Conservation (phyloP, 1,140 invertebrate genomes). For the Drosophila triauraria region DNA sequence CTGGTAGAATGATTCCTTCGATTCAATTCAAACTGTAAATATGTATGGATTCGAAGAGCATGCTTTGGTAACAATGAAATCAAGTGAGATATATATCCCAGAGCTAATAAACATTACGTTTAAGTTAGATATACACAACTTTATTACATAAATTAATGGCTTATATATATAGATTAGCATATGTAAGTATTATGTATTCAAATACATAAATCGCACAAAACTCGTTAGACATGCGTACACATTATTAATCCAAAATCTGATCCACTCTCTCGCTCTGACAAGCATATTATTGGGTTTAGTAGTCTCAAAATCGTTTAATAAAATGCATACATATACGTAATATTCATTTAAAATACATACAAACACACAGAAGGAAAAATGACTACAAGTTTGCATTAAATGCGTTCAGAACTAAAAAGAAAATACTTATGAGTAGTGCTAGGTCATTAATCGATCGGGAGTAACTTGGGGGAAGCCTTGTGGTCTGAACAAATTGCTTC, state of each 20-base stretch:
- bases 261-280: conserved; percentile 38
- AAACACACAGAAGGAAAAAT: conserved; percentile 62
- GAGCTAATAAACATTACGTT: conserved; percentile 19
- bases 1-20: neutral
- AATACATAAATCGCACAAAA: conserved; percentile 76
- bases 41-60: neutral
- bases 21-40: conserved; percentile 25
- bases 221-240: conserved; percentile 51
- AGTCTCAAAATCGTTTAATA: conserved; percentile 42
- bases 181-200: conserved; percentile 67
- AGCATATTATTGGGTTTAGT: conserved; percentile 44
- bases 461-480: conserved; percentile 45
- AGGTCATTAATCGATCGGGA: conserved; percentile 34
- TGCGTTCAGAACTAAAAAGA: conserved; percentile 70
- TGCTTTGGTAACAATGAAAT: neutral
- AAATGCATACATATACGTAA: conserved; percentile 55
- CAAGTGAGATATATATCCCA: neutral
- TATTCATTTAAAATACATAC: conserved; percentile 50
- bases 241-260: conserved; percentile 42
- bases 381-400: conserved; percentile 77
- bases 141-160: conserved; percentile 82
- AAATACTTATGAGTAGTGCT: conserved; percentile 58
- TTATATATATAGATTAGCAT: conserved; percentile 66
- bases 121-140: conserved; percentile 76
- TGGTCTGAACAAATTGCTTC: conserved; percentile 24